These are phyloP conservation scores for Xiphorhynchus elegans DNA, from an alignment of 2,113 vertebrate species.

Conservation along the genomic window DNA sequence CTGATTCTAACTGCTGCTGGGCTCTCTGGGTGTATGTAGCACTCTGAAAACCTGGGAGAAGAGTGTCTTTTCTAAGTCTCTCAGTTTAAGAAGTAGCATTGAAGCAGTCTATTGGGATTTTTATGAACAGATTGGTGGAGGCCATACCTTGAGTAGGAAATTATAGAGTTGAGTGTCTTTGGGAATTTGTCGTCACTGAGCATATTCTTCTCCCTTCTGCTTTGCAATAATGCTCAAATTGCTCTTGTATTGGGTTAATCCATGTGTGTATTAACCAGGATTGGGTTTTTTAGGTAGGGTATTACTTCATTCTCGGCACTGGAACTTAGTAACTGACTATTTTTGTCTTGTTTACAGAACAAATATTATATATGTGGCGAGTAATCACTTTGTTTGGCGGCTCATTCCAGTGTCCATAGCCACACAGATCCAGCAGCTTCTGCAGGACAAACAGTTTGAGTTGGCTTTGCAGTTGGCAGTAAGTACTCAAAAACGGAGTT, in stretches of 20 bases:
- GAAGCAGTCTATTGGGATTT: not conserved
- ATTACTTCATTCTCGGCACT: not conserved
- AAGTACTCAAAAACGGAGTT: conserved; percentile 63
- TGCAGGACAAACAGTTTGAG: conserved; percentile 98
- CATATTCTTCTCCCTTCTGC: not conserved
- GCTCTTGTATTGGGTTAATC: not conserved
- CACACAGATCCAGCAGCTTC: conserved; percentile 94
- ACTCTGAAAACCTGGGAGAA: not conserved
- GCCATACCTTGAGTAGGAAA: not conserved
- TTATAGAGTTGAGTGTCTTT: not conserved
- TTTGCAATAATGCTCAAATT: not conserved
- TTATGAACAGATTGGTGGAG: not conserved
- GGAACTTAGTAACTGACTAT: not conserved
- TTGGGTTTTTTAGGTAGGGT: not conserved
- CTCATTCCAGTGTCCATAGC: conserved; percentile 96
- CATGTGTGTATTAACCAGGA: not conserved
- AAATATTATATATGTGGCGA: conserved; percentile 96
- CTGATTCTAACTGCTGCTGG: not conserved
- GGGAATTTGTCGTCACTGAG: not conserved
- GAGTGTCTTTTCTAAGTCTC: not conserved
- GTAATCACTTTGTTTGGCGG: conserved; percentile 99
- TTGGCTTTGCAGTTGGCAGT: conserved; percentile 95
- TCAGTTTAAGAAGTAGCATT: not conserved
- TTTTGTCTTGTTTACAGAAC: conserved; percentile 75
- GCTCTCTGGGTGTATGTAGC: not conserved